A percentile compares a stretch with the other conserved stretches of the same genome.
These are phyloP conservation scores for Turdus rufiventris DNA, from an alignment of 2,113 vertebrate genomes.

Conservation along the genomic window DNA sequence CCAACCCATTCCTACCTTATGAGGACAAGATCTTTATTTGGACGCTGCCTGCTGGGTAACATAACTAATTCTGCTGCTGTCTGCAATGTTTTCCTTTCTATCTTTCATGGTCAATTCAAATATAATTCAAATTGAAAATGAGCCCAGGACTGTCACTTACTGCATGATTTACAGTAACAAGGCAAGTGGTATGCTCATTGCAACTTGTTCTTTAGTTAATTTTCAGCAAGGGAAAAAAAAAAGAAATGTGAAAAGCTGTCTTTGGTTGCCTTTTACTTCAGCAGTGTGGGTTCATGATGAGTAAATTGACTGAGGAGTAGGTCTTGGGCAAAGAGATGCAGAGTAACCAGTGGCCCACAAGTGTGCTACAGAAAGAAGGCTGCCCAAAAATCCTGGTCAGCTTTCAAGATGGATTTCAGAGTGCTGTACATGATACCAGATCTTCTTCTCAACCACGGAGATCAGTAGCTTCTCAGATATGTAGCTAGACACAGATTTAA, in stretches of 20 bases:
- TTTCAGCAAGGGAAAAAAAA: neutral
- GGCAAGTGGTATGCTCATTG: neutral
- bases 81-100: neutral
- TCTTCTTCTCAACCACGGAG: neutral
- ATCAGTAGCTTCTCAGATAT: neutral
- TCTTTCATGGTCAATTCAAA: neutral
- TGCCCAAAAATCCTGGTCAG: neutral
- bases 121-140: neutral
- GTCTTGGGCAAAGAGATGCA: neutral
- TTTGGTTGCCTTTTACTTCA: neutral
- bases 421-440: neutral
- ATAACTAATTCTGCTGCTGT: neutral
- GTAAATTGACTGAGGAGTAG: neutral
- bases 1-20: neutral
- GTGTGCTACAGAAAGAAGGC: neutral
- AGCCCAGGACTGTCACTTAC: neutral
- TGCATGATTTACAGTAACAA: neutral
- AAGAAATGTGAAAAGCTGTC: neutral
- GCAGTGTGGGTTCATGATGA: neutral
- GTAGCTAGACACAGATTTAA: neutral
- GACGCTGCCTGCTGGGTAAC: neutral
- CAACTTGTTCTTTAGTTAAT: neutral
- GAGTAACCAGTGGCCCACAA: neutral
- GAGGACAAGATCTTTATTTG: neutral
- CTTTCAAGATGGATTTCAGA: neutral